phyloP scores from a whole-genome alignment of 2,113 vertebrate species.

The Caranx melampygus region DNA sequence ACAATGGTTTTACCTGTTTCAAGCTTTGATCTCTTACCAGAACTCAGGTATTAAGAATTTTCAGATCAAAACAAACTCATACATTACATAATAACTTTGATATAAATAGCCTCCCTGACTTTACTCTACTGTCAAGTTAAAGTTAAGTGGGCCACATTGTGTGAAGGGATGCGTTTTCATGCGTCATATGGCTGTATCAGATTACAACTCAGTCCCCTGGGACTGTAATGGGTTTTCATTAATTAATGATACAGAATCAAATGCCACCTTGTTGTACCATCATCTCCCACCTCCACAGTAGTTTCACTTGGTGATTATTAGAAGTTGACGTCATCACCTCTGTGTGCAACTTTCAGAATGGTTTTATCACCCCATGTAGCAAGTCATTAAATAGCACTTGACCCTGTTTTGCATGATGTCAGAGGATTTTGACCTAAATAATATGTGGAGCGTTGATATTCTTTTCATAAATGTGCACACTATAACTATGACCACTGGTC shows the following conservation, averaged over 20 bases:
- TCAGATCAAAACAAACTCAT: background rate
- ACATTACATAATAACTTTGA: background rate
- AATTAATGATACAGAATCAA: slow-evolving; percentile 75
- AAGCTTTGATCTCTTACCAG: background rate
- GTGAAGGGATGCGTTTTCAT: slow-evolving; percentile 42
- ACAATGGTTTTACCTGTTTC: background rate
- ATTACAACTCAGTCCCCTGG: slow-evolving; percentile 72
- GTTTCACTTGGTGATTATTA: slow-evolving; percentile 39
- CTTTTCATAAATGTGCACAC: background rate
- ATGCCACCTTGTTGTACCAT: slow-evolving; percentile 53
- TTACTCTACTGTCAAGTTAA: slow-evolving; percentile 1
- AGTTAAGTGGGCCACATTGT: slow-evolving; percentile 3
- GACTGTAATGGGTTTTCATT: slow-evolving; percentile 66
- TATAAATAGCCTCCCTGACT: background rate
- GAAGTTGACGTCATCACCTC: slow-evolving; percentile 24
- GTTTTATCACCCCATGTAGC: background rate
- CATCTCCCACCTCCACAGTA: slow-evolving; percentile 37
- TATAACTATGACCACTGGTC: background rate
- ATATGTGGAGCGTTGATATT: background rate
- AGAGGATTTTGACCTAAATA: background rate
- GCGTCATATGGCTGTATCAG: slow-evolving; percentile 59
- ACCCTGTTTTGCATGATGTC: background rate
- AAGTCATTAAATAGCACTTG: slow-evolving; percentile 3
- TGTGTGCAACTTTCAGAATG: background rate
- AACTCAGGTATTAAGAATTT: background rate